Conservation (phyloP, 2,113 vertebrate genomes). For the Cryptomyrus ogoouensis region DNA sequence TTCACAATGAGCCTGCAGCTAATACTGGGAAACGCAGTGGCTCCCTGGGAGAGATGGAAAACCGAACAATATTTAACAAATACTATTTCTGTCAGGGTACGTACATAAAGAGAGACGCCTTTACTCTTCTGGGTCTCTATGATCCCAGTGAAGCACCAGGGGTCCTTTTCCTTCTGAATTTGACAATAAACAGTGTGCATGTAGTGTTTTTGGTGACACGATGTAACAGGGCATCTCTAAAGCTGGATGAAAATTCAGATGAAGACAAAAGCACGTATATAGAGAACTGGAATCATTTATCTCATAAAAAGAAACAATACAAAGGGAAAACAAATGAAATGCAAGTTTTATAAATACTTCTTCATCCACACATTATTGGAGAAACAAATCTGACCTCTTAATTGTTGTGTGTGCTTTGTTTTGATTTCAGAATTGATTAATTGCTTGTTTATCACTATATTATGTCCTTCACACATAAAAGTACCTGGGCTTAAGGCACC, state of each 20-base stretch:
- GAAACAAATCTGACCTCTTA: background rate
- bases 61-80: background rate
- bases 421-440: background rate
- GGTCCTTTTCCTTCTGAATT: background rate
- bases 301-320: background rate
- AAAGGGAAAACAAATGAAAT: background rate
- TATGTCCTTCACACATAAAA: background rate
- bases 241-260: background rate
- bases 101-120: background rate
- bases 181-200: background rate
- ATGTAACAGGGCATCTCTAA: background rate
- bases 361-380: background rate
- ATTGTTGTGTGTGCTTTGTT: background rate
- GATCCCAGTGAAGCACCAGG: background rate
- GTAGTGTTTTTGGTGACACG: background rate
- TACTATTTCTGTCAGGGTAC: background rate
- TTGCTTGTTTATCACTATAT: background rate
- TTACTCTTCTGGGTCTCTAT: background rate
- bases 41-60: background rate
- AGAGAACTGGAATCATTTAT: background rate
- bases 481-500: accelerated
- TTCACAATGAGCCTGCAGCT: background rate
- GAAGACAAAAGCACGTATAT: background rate
- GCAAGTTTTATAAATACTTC: background rate
- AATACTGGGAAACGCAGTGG: background rate